Percentiles rank a stretch among this genome's conserved stretches.
Conservation (phyloP, 2,113 vertebrate genomes). For the Herpetotheres cachinnans region DNA sequence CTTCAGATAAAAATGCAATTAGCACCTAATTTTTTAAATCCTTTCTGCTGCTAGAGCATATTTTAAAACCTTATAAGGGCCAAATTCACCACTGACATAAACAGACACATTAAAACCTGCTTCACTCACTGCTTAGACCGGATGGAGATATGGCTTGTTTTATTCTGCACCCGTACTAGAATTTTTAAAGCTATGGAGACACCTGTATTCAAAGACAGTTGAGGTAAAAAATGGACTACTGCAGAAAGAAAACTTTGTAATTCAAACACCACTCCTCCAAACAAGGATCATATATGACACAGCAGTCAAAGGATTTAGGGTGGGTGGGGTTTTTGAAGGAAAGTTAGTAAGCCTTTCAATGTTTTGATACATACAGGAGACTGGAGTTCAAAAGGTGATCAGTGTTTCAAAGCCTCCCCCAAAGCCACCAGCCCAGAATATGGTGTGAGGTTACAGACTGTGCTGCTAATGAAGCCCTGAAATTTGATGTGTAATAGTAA, state of each 20-base stretch:
- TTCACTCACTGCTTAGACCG: not conserved
- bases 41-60: not conserved
- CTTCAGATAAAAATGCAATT: not conserved
- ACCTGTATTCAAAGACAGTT: not conserved
- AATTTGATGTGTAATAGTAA: not conserved
- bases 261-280: not conserved
- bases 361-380: not conserved
- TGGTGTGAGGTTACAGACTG: not conserved
- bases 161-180: not conserved
- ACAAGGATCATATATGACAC: not conserved
- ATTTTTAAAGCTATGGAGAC: not conserved
- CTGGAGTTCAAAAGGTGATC: not conserved
- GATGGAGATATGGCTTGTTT: not conserved
- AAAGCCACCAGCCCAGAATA: not conserved
- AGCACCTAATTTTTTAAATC: not conserved
- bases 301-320: not conserved
- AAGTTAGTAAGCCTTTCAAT: not conserved
- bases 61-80: not conserved
- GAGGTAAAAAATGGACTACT: not conserved
- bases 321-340: not conserved
- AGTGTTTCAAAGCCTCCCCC: not conserved
- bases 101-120: not conserved
- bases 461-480: not conserved
- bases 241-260: not conserved
- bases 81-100: not conserved